A percentile compares a stretch with the other conserved stretches of the same genome.
These are phyloP conservation scores for Pardalotus punctatus DNA, from an alignment of 2,113 vertebrate species.

Conservation along the genomic window DNA sequence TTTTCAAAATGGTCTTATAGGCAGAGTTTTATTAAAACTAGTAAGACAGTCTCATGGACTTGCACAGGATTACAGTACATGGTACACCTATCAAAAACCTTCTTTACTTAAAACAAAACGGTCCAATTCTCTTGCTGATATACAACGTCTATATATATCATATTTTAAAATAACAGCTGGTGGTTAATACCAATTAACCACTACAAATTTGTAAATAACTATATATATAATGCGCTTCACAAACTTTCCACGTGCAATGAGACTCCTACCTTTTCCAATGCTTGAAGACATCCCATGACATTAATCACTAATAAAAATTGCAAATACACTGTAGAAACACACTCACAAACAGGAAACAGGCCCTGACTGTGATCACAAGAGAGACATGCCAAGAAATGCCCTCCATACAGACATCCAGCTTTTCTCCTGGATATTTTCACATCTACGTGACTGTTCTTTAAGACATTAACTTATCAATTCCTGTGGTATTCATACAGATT, in stretches of 20 bases:
- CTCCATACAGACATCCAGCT: neutral
- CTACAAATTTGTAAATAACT: neutral
- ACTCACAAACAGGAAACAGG: neutral
- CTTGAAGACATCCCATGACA: neutral
- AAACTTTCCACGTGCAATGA: neutral
- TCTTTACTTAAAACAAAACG: neutral
- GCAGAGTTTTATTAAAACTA: neutral
- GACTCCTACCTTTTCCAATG: neutral
- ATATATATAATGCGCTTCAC: rapidly evolving
- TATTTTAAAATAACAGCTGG: neutral
- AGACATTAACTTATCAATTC: neutral
- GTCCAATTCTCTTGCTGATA: neutral
- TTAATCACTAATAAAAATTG: neutral
- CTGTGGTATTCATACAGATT: neutral
- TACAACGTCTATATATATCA: neutral
- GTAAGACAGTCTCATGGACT: neutral
- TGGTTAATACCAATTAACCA: neutral
- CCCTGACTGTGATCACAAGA: neutral
- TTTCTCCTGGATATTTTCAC: neutral
- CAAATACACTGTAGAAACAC: neutral
- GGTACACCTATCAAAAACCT: neutral
- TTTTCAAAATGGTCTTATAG: neutral
- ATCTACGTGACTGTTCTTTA: neutral
- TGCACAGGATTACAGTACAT: neutral
- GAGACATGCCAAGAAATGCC: neutral